Conservation (phyloP, 2,113 vertebrate species). For the Galeopterus variegatus region DNA sequence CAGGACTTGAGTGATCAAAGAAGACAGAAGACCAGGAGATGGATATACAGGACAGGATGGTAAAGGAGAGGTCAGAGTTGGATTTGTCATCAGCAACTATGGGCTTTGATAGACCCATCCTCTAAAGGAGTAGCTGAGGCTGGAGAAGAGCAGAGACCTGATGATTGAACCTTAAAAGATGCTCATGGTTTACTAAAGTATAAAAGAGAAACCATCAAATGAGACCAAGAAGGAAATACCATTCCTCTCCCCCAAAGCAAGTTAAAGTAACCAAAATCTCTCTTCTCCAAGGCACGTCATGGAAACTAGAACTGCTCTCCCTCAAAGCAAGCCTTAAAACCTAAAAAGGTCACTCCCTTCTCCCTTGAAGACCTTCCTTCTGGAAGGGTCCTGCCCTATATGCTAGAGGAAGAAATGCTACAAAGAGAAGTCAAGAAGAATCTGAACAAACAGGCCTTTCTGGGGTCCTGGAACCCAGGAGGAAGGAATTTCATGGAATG, state of each 20-base stretch:
- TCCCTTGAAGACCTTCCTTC: neutral
- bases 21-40: neutral
- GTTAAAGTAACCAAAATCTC: neutral
- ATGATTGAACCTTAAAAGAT: conserved; percentile 1
- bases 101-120: neutral
- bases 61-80: neutral
- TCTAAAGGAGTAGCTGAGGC: neutral
- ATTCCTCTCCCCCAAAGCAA: neutral
- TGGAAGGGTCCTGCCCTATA: neutral
- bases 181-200: neutral
- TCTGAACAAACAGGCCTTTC: neutral
- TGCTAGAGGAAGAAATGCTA: neutral
- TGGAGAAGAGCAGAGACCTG: neutral
- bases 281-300: neutral
- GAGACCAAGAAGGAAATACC: neutral
- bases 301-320: neutral
- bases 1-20: neutral
- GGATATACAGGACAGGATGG: neutral
- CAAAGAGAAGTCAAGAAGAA: neutral
- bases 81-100: neutral
- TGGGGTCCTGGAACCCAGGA: neutral
- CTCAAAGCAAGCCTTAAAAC: neutral
- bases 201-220: conserved; percentile 7
- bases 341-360: neutral
- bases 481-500: neutral